phyloP scores from a whole-genome alignment of 2,797 vertebrate genomes.

The Enteromius mattozi region DNA sequence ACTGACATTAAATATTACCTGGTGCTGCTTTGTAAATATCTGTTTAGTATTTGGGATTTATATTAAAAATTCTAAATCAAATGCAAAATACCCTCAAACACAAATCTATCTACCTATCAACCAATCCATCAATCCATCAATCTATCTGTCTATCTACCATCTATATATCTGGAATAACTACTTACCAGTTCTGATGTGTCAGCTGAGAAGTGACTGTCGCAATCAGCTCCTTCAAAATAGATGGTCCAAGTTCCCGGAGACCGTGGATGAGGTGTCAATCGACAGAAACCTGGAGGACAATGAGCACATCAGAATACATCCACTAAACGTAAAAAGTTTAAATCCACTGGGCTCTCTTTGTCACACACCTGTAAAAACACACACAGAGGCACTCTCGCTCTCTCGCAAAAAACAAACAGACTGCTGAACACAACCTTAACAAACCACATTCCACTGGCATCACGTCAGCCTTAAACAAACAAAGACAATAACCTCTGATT shows the following conservation, averaged over 20 bases:
- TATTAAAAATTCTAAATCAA: background rate
- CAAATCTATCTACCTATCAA: background rate
- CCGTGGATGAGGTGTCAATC: slow-evolving; percentile 86
- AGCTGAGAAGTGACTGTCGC: slow-evolving; percentile 87
- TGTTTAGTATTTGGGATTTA: background rate
- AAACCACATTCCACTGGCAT: slow-evolving; percentile 55
- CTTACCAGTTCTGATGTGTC: slow-evolving; percentile 89
- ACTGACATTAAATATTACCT: background rate
- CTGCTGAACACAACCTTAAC: slow-evolving; percentile 29
- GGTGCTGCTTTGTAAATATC: background rate
- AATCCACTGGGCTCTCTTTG: background rate
- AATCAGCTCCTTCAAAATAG: slow-evolving; percentile 94
- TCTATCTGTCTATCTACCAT: too few relatives aligned
- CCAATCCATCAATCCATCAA: background rate
- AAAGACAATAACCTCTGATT: background rate
- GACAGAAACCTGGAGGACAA: slow-evolving; percentile 85
- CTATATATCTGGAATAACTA: slow-evolving; percentile 26
- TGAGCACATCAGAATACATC: slow-evolving; percentile 18
- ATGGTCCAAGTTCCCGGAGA: slow-evolving; percentile 96
- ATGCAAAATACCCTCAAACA: background rate
- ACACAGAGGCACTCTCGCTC: background rate
- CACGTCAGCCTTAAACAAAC: slow-evolving; percentile 55
- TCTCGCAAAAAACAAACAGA: slow-evolving; percentile 38
- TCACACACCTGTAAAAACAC: slow-evolving; percentile 17
- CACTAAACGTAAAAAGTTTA: background rate